A percentile compares a stretch with the other conserved stretches of the same genome.
Conservation (phyloP, 2,797 vertebrate genomes). For the Falco rusticolus region DNA sequence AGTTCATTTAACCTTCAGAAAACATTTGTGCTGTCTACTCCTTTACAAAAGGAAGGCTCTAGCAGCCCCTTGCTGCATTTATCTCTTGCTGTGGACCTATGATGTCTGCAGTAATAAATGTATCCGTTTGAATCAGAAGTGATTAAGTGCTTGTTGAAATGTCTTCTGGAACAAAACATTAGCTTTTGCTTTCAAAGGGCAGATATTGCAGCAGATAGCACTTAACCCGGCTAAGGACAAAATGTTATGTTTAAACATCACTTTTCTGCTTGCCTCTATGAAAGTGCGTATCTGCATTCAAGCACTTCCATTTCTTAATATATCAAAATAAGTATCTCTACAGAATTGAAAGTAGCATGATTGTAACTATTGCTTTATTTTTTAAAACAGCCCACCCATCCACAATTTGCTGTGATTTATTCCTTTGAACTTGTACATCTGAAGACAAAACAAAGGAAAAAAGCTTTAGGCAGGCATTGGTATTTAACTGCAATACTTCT, state of each 20-base stretch:
- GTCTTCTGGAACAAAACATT: constrained; percentile 62
- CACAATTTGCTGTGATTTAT: not conserved
- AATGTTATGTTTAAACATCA: constrained; percentile 1
- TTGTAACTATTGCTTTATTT: not conserved
- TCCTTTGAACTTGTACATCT: not conserved
- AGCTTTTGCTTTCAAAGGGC: constrained; percentile 53
- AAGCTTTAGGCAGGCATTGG: not conserved
- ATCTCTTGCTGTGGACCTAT: constrained; percentile 20
- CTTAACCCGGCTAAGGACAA: constrained; percentile 61
- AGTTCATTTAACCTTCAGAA: constrained; percentile 71
- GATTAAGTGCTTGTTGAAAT: constrained; percentile 64
- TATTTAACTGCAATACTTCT: not conserved
- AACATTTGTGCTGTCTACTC: constrained; percentile 31
- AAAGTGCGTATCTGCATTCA: not conserved
- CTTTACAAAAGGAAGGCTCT: constrained; percentile 25
- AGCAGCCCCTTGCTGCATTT: constrained; percentile 44
- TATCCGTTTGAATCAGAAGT: constrained; percentile 46
- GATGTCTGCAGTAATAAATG: constrained; percentile 62
- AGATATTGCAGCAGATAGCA: constrained; percentile 30
- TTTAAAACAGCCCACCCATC: not conserved
- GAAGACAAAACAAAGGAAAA: not conserved
- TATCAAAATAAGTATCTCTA: not conserved
- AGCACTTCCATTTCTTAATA: not conserved
- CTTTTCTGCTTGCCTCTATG: not conserved
- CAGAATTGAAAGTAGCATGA: not conserved